phyloP scores from a whole-genome alignment of 2,888 invertebrate genomes.

The Lithosia quadra region DNA sequence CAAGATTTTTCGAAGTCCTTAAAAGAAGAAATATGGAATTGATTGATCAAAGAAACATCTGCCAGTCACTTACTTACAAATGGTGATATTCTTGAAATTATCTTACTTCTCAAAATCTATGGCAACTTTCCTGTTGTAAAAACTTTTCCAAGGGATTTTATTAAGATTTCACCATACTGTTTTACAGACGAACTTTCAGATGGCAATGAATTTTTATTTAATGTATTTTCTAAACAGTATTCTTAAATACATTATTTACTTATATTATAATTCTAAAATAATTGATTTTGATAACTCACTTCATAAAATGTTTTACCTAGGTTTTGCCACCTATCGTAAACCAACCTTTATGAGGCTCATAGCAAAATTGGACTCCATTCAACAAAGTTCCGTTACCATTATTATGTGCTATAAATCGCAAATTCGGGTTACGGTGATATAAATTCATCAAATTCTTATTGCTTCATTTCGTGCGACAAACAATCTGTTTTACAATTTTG shows the following conservation, averaged over 20 bases:
- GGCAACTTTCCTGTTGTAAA: too few species aligned
- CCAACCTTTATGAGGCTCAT: conserved; percentile 49
- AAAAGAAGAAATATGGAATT: too few species aligned
- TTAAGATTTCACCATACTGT: too few species aligned
- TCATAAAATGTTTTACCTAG: conserved; percentile 32
- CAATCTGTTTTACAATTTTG: conserved; percentile 45
- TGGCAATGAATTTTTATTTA: too few species aligned
- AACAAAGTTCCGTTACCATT: conserved; percentile 55
- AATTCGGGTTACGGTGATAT: conserved; percentile 49
- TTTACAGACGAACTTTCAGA: too few species aligned
- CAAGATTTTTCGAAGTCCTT: too few species aligned
- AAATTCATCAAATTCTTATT: conserved; percentile 57
- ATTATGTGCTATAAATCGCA: conserved; percentile 54
- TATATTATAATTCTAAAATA: conserved; percentile 10
- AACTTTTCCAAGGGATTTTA: too few species aligned
- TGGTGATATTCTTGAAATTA: too few species aligned
- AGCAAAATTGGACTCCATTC: conserved; percentile 52
- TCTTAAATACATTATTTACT: not conserved
- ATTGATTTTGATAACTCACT: conserved; percentile 23
- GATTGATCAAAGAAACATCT: too few species aligned
- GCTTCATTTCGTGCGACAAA: conserved; percentile 54
- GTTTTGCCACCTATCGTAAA: conserved; percentile 41
- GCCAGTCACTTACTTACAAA: too few species aligned
- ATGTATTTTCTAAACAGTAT: too few species aligned
- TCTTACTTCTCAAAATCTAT: too few species aligned